Percentiles rank a stretch among this genome's conserved stretches.
phyloP scores from a whole-genome alignment of 2,797 vertebrate species.

The Acanthurus tractus region DNA sequence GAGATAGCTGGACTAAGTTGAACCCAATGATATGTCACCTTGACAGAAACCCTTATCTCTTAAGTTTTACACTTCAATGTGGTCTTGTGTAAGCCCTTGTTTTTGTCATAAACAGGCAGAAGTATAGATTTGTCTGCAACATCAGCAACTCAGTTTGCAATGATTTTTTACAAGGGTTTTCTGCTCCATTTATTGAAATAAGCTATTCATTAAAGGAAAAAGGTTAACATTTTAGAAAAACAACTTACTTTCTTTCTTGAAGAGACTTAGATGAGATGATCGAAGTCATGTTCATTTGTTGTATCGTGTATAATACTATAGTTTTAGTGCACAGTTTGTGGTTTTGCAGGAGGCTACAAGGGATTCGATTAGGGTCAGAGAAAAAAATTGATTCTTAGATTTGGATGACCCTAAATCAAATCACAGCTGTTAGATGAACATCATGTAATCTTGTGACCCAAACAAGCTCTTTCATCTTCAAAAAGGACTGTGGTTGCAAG shows the following conservation, averaged over 20 bases:
- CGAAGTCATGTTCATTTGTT: no score
- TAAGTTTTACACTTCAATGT: constrained; percentile 3
- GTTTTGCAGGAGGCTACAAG: neutral
- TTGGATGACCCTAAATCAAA: no score
- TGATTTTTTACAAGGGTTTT: neutral
- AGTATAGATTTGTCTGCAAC: neutral
- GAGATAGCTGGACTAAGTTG: neutral
- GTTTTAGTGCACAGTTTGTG: neutral
- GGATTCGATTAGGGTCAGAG: no score
- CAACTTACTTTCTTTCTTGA: neutral
- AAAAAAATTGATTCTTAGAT: no score
- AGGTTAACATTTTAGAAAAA: neutral
- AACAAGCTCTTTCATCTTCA: no score
- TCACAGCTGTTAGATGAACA: no score
- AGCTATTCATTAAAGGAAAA: no score
- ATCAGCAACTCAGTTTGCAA: neutral
- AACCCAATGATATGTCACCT: constrained; percentile 8
- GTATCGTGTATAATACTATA: no score
- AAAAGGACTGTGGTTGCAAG: no score
- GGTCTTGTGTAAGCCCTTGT: constrained; percentile 1
- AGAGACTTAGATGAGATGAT: no score
- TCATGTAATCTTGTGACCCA: no score
- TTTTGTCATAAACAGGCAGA: neutral
- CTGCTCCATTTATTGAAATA: neutral
- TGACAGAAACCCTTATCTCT: constrained; percentile 24